Evolutionary conservation across 2,888 invertebrate genomes (phyloP), one percentile per base, ranked within the genome.

Genomic region (Ochropleura leucogaster): DNA sequence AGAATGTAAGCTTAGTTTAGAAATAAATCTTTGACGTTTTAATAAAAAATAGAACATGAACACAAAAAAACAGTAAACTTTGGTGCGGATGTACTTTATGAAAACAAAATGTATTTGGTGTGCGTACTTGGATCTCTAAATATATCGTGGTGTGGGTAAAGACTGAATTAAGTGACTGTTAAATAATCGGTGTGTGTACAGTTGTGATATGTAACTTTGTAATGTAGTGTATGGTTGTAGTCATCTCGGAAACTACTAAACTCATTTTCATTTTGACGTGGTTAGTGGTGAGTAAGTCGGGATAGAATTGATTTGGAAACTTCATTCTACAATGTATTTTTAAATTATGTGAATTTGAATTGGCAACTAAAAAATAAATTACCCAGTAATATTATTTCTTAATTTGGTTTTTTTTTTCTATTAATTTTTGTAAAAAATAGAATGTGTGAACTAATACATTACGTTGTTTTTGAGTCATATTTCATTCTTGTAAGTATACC

Each of bases 141-240:
- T 85, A 88, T 91, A 92, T 91, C 91, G 92, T 30, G 88, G 84
- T 83, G 53, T 88, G 82, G 84, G 88, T 84, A 86, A 92, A 93
- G 93, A 93, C 93, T 93, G 92, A 93, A 80, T 42, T 82, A 78
- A 60, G 72, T 51, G 55, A 46, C 18, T n/a, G 73, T 57, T 30
- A 42, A 63, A 68, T 74, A 72, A 72, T 79, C 69, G 67, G 66
- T 67, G 67, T 49, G 55, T 63, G 20, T 42, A 46, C 9, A 12
- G 44, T 77, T 75, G 55, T 80, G 74, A 67, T 80, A 64, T 66
- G 42, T 68, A 59, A 80, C 42, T 64, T 51, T n/a, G 55, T 79
- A 68, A 69, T 60, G 46, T 68, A 74, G 8, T 49, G 40, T 30
- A 30, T 55, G 77, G 46, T 76, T 75, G 51, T 57, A 62, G 60